phyloP scores from a whole-genome alignment of 2,113 vertebrate species.

The Heptranchias perlo region DNA sequence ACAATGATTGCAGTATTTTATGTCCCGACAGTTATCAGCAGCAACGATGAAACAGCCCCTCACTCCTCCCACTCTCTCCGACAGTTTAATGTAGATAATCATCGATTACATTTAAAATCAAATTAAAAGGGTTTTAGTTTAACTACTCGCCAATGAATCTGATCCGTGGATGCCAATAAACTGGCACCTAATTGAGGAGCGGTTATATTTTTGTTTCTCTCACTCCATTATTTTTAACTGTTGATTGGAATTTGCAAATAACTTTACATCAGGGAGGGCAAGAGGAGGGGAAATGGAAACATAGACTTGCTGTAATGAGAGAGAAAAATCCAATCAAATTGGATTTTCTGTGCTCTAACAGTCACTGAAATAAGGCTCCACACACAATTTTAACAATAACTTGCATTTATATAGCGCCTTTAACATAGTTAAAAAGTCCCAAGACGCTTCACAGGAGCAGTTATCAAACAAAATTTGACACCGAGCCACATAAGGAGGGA shows the following conservation, averaged over 20 bases:
- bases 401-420: neutral
- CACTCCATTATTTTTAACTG: neutral
- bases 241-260: neutral
- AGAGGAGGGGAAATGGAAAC: neutral
- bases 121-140: conserved; percentile 1
- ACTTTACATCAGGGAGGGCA: neutral
- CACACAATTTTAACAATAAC: neutral
- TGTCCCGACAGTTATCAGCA: neutral
- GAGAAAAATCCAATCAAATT: neutral
- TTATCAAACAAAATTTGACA: neutral
- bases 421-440: neutral
- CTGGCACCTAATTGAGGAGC: too few relatives aligned
- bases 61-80: too few relatives aligned
- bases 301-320: neutral
- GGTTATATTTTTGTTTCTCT: neutral
- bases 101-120: neutral
- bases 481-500: neutral
- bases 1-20: neutral
- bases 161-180: neutral
- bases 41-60: neutral
- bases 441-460: neutral
- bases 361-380: neutral
- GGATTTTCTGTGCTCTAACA: neutral
- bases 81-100: too few relatives aligned
- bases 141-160: neutral